Base-by-base conservation (phyloP, 2,888 invertebrate species). In the Eupithecia centaureata region DNA sequence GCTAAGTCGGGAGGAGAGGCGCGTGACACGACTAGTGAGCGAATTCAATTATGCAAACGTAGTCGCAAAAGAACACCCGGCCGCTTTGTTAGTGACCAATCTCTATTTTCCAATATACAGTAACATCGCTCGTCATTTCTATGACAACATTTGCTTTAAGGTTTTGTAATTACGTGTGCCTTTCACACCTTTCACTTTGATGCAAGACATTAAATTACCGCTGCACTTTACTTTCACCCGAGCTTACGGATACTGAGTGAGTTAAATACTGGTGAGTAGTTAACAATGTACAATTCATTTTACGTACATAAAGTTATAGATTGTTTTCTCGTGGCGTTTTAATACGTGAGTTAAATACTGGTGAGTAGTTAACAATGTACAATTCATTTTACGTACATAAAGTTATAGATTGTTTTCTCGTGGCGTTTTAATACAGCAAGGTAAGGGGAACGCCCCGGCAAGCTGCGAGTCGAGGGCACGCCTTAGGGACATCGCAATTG, bases 11-110 rank as follows among this genome's bases (percentile, higher is more conserved):
- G 87, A 84, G 85, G 87, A 88, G 87, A 85, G 86, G 91, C 86
- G 87, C 93, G 93, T 93, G 93, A 90, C 88, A 81, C 83, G 93
- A 93, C 90, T 93, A 83, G 86, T 81, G 82, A 90, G 82, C 82
- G 85, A 87, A 92, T 93, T 93, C 92, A 92, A 93, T 93, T 92
- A 93, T 91, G 91, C 89, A 91, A 92, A 92, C 90, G 77, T 85
- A 88, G 84, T 84, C 81, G 84, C 80, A 83, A 89, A 91, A 92
- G 89, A 90, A 91, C 84, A 84, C 77, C 79, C 77, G 77, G 80
- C 79, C 79, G 80, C 76, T 77, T 68, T 73, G 73, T 79, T 77
- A 75, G 71, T 73, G 54, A 86, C 86, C 86, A 81, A 76, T 73
- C 71, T 58, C 25, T 61, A 67, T 70, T 64, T 54, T 61, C 69